phyloP scores from a whole-genome alignment of 2,888 invertebrate species.

The Aspidiotus destructor region DNA sequence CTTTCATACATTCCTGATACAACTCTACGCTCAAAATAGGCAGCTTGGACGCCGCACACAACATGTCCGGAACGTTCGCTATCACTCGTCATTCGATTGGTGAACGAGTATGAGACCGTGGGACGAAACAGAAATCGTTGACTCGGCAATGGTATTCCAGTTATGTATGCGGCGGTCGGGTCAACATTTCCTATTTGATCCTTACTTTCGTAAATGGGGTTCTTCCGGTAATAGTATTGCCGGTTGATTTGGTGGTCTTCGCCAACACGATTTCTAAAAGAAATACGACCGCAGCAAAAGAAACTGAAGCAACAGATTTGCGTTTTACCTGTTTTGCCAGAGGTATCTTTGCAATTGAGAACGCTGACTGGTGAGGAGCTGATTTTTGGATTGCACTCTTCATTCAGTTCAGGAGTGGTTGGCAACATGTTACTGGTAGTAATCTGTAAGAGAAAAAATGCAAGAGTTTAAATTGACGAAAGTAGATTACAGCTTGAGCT shows the following conservation, averaged over 20 bases:
- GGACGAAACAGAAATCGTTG: constrained; percentile 17
- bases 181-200: neutral
- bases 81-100: no score
- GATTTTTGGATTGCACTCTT: constrained; percentile 50
- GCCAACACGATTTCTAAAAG: neutral
- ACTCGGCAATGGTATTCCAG: neutral
- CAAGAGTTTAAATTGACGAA: no score
- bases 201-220: constrained; percentile 17
- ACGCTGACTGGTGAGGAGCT: neutral
- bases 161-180: no score
- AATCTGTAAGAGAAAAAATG: constrained; percentile 42
- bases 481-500: no score
- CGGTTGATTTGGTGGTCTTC: constrained; percentile 38
- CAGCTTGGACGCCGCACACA: no score
- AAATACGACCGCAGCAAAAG: neutral
- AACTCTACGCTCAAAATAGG: neutral
- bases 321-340: no score
- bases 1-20: no score
- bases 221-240: constrained; percentile 39
- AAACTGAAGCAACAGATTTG: constrained; percentile 4
- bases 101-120: constrained; percentile 14
- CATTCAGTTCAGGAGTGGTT: constrained; percentile 67
- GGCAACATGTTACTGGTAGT: constrained; percentile 51
- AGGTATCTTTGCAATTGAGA: no score
- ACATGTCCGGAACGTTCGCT: no score